Percentiles rank a stretch among this genome's conserved stretches.
Conservation (phyloP, 1,140 invertebrate genomes). For the Trichomalopsis sarcophagae region DNA sequence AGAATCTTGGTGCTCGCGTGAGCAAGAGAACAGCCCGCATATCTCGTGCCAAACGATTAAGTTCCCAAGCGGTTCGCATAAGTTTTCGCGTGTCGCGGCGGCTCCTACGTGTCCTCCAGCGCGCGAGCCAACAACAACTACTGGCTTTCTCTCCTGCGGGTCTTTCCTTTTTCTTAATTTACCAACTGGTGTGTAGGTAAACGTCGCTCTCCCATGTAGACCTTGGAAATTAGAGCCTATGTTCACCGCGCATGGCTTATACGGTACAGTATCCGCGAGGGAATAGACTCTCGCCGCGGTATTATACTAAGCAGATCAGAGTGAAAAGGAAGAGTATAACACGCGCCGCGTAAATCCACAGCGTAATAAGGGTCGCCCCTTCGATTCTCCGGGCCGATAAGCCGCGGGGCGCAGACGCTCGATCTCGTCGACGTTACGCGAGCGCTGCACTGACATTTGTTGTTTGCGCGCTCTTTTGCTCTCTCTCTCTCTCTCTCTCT, state of each 20-base stretch:
- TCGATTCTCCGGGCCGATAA: conserved; percentile 41
- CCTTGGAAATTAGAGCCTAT: background rate
- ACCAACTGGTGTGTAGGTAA: too few species aligned
- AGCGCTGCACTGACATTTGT: conserved; percentile 23
- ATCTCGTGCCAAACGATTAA: conserved; percentile 57
- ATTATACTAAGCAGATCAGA: background rate
- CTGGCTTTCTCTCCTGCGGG: background rate
- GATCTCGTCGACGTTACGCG: background rate
- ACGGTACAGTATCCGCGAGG: too few species aligned
- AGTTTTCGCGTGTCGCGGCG: conserved; percentile 48
- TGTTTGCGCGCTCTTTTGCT: background rate
- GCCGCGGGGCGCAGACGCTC: background rate
- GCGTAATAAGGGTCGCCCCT: background rate
- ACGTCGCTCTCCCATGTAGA: background rate
- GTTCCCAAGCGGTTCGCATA: conserved; percentile 53
- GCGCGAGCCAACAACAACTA: background rate
- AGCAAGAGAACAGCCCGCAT: conserved; percentile 56
- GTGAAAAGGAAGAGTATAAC: background rate
- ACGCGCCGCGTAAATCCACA: background rate
- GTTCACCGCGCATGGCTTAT: too few species aligned
- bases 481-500: background rate
- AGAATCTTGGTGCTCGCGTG: conserved; percentile 40
- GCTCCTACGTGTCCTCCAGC: background rate
- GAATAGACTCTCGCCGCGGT: background rate
- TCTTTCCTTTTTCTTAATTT: background rate